Evolutionary conservation across 1,140 invertebrate species (phyloP), one percentile per base, ranked within the genome.

Genomic region (Antheraea mylitta): DNA sequence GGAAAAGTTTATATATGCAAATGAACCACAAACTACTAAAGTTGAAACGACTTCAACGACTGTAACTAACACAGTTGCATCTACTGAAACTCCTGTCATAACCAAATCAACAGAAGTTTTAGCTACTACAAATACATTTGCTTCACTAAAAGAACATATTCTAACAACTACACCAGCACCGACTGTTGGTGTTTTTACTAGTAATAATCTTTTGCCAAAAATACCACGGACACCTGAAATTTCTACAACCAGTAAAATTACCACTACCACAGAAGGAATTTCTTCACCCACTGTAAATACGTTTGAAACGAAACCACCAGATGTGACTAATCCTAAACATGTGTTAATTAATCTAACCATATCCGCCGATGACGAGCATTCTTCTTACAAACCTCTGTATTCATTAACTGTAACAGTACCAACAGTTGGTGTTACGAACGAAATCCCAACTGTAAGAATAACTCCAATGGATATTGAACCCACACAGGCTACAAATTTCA

Each of bases 341-440:
- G 93, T 96, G 73, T 91, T 96, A 73, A 95, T 96, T 62, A 97
- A 96, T 90, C 92, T 96, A 68, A 96, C 96, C 4, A 96, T 97
- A 78, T 94, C 94, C 18, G 94, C 94, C 18, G 95, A 95, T 75
- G 93, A 94, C 73, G 93, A 92, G 72, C 88, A 92, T 78, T 90
- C 91, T 76, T 85, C 90, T 74, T 92, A 93, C 76, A 94, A 94
- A 76, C 95, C 95, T 58, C 88, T 96, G 70, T 96, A 96, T 91
- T 94, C 96, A 53, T 87, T 96, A 72, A 96, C 96, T 69, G 94
- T 96, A 69, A 95, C 94, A 60, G 94, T 96, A 67, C 95, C 96
- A 8, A 95, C 94, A 70, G 90, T 93, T 72, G 93, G 90, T 18
- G 92, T 94, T 73, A 79, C 83, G 30, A 93, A 89, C 73, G 91